Percentiles rank a stretch among this genome's conserved stretches.
Evolutionary conservation across 2,113 vertebrate genomes (phyloP).

Genomic region (Eolophus roseicapilla): DNA sequence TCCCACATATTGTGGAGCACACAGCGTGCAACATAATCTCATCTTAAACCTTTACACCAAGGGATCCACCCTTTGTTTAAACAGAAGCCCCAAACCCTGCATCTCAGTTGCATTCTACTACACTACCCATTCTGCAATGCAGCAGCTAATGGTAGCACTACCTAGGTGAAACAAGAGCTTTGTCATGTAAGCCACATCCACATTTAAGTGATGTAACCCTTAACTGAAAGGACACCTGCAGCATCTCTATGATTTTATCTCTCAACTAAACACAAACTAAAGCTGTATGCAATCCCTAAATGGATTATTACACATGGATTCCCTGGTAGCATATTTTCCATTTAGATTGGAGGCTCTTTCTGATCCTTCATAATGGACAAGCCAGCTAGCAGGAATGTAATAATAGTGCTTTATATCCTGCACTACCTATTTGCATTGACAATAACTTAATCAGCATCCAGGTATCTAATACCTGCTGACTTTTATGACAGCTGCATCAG

Average conservation of each 20-base stretch:
- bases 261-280: neutral
- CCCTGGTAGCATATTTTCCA: neutral
- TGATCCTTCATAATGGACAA: neutral
- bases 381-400: neutral
- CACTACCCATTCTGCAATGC: neutral
- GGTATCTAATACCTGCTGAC: neutral
- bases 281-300: neutral
- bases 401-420: neutral
- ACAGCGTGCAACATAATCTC: neutral
- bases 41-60: neutral
- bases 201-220: neutral
- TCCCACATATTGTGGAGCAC: accelerated
- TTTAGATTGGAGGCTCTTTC: neutral
- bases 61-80: neutral
- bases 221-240: neutral
- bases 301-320: neutral
- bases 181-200: neutral
- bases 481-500: neutral
- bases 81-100: neutral
- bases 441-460: neutral
- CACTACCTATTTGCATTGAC: neutral
- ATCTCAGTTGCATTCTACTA: neutral
- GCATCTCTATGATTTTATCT: neutral
- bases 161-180: neutral
- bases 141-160: neutral